Conservation (phyloP, 92 coral and sea anemone genomes). For the Meandrina meandrites region DNA sequence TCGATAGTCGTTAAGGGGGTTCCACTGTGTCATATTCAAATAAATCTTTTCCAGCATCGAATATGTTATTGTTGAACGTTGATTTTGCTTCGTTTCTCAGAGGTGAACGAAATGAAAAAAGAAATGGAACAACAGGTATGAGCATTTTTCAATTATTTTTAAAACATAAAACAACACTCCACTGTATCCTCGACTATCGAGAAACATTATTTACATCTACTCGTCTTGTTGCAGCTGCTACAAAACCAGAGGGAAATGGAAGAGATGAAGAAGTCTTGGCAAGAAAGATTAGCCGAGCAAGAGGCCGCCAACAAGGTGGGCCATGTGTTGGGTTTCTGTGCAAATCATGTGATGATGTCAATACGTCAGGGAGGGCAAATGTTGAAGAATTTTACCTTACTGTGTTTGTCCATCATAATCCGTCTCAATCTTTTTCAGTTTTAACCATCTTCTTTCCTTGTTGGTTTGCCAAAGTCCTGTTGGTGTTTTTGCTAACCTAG, state of each 20-base stretch:
- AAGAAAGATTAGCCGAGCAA: conserved; percentile 80
- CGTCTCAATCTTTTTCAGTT: no score
- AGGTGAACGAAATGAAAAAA: conserved; percentile 85
- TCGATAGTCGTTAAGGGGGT: neutral
- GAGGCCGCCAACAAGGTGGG: conserved; percentile 73
- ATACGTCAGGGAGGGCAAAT: no score
- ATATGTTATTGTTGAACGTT: neutral
- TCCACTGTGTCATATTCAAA: neutral
- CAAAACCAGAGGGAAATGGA: conserved; percentile 94
- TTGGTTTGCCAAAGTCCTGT: no score
- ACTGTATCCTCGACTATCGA: neutral
- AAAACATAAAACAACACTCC: neutral
- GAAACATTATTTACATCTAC: neutral
- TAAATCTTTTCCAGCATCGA: no score
- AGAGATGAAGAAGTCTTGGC: conserved; percentile 94
- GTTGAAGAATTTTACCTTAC: no score
- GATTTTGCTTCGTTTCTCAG: conserved; percentile 38
- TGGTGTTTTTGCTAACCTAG: no score
- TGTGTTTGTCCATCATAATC: no score
- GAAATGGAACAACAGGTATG: conserved; percentile 90
- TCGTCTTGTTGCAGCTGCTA: conserved; percentile 49
- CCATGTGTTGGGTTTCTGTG: neutral
- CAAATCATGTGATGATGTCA: no score
- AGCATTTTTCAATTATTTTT: neutral
- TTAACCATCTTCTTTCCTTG: no score